Evolutionary conservation across 35 echinoderm and acorn worm species (phyloP).

Genomic region (Nesometra sesokonis): DNA sequence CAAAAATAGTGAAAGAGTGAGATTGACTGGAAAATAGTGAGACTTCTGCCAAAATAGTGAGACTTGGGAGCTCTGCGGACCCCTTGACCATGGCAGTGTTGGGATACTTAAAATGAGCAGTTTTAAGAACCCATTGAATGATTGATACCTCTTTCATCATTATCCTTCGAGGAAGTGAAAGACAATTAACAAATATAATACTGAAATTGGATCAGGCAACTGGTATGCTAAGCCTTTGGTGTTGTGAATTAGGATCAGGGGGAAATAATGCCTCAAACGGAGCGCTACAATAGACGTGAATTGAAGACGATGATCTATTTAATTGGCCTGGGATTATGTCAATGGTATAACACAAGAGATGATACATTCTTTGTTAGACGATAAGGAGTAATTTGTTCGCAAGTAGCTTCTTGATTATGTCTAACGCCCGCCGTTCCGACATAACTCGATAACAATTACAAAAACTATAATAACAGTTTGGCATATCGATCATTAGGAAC

Average conservation of each 20-base stretch:
- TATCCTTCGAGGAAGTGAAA: neutral
- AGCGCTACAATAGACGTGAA: neutral
- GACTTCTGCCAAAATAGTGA: too few relatives aligned
- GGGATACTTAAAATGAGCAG: neutral
- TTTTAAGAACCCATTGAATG: neutral
- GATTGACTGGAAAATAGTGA: too few relatives aligned
- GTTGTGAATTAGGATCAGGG: neutral
- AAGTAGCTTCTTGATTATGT: too few relatives aligned
- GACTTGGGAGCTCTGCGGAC: too few relatives aligned
- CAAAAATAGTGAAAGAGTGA: too few relatives aligned
- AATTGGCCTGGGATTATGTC: neutral
- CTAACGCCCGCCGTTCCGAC: too few relatives aligned
- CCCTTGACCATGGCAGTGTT: neutral
- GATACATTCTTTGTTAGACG: neutral
- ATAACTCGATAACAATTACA: too few relatives aligned
- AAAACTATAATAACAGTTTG: too few relatives aligned
- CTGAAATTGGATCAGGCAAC: neutral
- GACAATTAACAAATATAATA: neutral
- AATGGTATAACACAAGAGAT: neutral
- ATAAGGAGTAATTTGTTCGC: neutral
- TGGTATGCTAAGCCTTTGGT: neutral
- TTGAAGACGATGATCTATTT: neutral
- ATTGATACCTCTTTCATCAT: neutral
- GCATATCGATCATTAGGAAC: too few relatives aligned
- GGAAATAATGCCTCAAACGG: neutral